Conservation (phyloP, 2,888 invertebrate species). For the Argyresthia albistria region DNA sequence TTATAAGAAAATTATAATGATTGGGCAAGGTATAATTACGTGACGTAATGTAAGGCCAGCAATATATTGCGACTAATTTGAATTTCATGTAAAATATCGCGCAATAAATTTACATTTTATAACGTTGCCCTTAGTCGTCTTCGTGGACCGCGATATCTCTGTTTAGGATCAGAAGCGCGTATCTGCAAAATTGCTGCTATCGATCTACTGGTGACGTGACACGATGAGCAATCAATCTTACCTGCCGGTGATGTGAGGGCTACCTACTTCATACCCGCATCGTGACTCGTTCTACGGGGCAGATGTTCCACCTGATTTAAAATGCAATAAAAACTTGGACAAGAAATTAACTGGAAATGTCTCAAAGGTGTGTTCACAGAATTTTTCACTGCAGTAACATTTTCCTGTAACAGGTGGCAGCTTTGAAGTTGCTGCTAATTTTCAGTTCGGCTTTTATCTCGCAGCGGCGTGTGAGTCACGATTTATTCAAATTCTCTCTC, state of each 20-base stretch:
- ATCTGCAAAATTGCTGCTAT: conserved; percentile 42
- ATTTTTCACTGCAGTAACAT: no score
- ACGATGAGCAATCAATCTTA: conserved; percentile 6
- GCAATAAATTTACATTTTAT: conserved; percentile 70
- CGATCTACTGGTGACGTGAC: conserved; percentile 27
- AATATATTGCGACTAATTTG: conserved; percentile 59
- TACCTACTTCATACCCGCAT: no score
- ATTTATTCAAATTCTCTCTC: conserved; percentile 25
- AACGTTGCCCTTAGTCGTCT: conserved; percentile 42
- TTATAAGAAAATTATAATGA: conserved; percentile 71
- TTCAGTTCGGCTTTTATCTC: not conserved
- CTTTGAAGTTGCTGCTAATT: not conserved
- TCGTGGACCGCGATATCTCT: conserved; percentile 52
- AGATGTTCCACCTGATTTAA: not conserved
- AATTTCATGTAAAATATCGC: conserved; percentile 66
- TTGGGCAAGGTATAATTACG: conserved; percentile 61
- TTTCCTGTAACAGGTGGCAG: no score
- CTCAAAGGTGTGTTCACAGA: no score
- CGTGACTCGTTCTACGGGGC: not conserved
- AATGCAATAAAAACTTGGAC: not conserved
- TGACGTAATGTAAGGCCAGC: conserved; percentile 58
- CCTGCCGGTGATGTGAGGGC: not conserved
- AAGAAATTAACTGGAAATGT: no score
- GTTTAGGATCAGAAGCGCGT: conserved; percentile 51
- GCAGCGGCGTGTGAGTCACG: conserved; percentile 18